Percentiles rank a stretch among this genome's conserved stretches.
Evolutionary conservation across 2,888 invertebrate species (phyloP).

Genomic region (Phengaris arion): DNA sequence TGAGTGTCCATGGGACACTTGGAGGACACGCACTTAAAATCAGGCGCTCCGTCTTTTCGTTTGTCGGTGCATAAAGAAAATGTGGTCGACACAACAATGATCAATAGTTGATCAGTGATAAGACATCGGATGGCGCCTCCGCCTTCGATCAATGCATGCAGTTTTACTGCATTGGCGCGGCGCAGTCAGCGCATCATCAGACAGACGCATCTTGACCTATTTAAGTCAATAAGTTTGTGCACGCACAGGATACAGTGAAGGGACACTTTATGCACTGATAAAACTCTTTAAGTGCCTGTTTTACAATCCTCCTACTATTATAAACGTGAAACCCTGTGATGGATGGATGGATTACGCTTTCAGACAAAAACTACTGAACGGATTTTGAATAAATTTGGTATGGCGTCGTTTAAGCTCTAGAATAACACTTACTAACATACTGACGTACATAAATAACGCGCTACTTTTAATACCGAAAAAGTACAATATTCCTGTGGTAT

Average conservation of each 20-base stretch:
- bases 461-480: too few species aligned
- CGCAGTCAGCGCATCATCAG: neutral
- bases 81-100: slow-evolving; percentile 3
- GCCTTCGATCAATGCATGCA: slow-evolving; percentile 14
- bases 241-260: neutral
- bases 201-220: slow-evolving; percentile 5
- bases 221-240: neutral
- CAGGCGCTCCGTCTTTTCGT: neutral
- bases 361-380: too few species aligned
- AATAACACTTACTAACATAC: too few species aligned
- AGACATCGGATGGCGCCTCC: slow-evolving; percentile 8
- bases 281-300: too few species aligned
- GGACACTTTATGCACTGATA: neutral
- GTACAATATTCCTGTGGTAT: too few species aligned
- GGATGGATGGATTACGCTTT: too few species aligned
- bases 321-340: too few species aligned
- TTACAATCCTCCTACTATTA: too few species aligned
- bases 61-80: neutral
- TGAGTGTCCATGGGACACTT: too few species aligned
- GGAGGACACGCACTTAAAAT: neutral
- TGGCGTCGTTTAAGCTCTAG: too few species aligned
- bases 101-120: slow-evolving; percentile 17
- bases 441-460: too few species aligned
- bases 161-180: slow-evolving; percentile 12
- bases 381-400: too few species aligned